Conservation (phyloP, 2,888 invertebrate species). For the Stenichneumon culpator region DNA sequence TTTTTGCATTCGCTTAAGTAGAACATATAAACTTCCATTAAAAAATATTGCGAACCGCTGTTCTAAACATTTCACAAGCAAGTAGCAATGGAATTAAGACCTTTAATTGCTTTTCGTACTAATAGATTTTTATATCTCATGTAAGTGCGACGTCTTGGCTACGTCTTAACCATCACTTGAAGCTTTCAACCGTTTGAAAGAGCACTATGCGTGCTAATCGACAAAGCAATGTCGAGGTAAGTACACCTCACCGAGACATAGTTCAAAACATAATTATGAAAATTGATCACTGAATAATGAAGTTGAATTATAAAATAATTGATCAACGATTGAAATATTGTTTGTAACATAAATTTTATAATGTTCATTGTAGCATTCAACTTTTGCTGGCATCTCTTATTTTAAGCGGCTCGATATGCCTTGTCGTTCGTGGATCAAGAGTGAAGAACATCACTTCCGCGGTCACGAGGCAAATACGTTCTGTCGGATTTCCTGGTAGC, state of each 20-base stretch:
- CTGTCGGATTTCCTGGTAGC: slow-evolving; percentile 81
- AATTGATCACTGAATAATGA: not conserved
- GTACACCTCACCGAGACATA: slow-evolving; percentile 33
- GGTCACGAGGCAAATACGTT: slow-evolving; percentile 80
- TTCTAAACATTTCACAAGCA: slow-evolving; percentile 32
- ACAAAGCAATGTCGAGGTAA: slow-evolving; percentile 66
- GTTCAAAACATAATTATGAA: not conserved
- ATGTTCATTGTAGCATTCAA: slow-evolving; percentile 60
- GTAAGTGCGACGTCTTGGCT: slow-evolving; percentile 49
- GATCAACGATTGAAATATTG: not conserved
- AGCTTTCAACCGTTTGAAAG: slow-evolving; percentile 25
- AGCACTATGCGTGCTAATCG: slow-evolving; percentile 53
- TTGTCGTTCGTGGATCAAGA: slow-evolving; percentile 68
- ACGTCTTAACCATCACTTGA: slow-evolving; percentile 17
- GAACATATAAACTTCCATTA: not conserved
- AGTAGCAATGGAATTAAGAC: slow-evolving; percentile 11
- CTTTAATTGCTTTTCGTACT: not conserved
- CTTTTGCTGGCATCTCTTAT: slow-evolving; percentile 64
- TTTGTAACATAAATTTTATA: slow-evolving; percentile 50
- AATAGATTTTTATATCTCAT: slow-evolving; percentile 64
- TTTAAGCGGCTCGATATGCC: slow-evolving; percentile 64
- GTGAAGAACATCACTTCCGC: slow-evolving; percentile 80
- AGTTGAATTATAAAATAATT: not conserved
- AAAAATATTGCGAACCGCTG: slow-evolving; percentile 14
- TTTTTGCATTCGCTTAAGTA: no score